Evolutionary conservation across 2,113 vertebrate species (phyloP), one percentile per base, ranked within the genome.

Genomic region (Rhizomys pruinosus): DNA sequence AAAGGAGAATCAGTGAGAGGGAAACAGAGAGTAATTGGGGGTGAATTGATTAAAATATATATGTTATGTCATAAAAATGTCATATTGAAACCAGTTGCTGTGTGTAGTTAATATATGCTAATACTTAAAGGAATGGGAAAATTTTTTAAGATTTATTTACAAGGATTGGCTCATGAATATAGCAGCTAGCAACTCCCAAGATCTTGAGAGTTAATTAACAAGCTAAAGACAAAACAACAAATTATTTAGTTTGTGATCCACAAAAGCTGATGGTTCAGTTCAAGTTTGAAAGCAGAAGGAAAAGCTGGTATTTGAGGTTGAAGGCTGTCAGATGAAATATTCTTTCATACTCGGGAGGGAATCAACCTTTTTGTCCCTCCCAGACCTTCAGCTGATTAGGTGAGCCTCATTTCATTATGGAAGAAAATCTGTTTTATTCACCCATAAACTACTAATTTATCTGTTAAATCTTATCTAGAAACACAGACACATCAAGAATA

Each of bases 391-490:
- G 2, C 47, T 73, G 27, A 74, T 44, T 42, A 17, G 4, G 61
- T 25, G 7, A 94, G 19, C 27, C 29, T 66, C 59, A 68, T 27
- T 42, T 11, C 25, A 61, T 64, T 59, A n/a, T 25, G 29, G 19
- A 87, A 37, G 27, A 22, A 20, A 5, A 16, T 55, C 29, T 77
- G 47, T 12, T 84, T 77, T 72, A 66, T 39, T 82, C 57, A 71
- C 42, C 39, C 11, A 32, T 7, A 91, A 55, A 59, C 29, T 20
- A 52, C 44, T 34, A 7, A 61, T 61, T 69, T 81, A 72, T 87
- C 59, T 76, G 57, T 90, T 79, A 72, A 78, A 57, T 87, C 22
- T 84, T 19, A 93, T 64, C 42, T 2, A 19, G 72, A 72, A 93
- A 73, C 37, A 77, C 66, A 34, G 72, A 89, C 73, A 92, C 59